Evolutionary conservation across 2,888 invertebrate genomes (phyloP).

Genomic region (Ennomos quercinarius): DNA sequence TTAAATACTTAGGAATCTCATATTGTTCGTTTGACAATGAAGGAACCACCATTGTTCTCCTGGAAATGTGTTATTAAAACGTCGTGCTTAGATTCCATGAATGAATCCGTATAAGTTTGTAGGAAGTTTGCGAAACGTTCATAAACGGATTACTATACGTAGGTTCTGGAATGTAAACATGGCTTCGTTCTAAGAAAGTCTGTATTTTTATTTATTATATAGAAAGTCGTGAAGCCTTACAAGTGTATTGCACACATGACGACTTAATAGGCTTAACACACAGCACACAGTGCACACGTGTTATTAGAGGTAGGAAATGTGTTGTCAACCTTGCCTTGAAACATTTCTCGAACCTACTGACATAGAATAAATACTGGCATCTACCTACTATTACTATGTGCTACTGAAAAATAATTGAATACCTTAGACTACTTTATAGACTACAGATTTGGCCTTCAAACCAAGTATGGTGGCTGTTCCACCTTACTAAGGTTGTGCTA

Average conservation of each 20-base stretch:
- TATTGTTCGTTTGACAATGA: conserved; percentile 21
- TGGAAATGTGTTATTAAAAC: conserved; percentile 14
- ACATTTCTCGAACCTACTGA: too few species aligned
- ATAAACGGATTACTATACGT: conserved; percentile 19
- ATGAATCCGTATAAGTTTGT: conserved; percentile 20
- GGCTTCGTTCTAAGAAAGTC: conserved; percentile 16
- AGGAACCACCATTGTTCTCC: conserved; percentile 15
- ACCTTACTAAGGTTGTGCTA: too few species aligned
- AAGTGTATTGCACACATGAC: background rate
- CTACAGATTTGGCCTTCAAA: too few species aligned
- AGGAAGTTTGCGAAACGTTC: conserved; percentile 4
- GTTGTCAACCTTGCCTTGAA: too few species aligned
- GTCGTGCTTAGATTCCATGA: background rate
- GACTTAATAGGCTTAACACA: too few species aligned
- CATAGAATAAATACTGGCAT: too few species aligned
- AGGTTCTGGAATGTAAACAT: background rate
- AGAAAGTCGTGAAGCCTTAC: background rate
- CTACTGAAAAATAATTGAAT: too few species aligned
- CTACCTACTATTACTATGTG: too few species aligned
- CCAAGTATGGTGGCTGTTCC: too few species aligned
- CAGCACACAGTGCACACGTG: too few species aligned
- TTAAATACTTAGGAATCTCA: conserved; percentile 18
- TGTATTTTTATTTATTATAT: conserved; percentile 1
- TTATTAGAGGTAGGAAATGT: too few species aligned
- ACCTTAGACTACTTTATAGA: too few species aligned